Evolutionary conservation across 1,140 invertebrate species (phyloP).

Genomic region (Camponotus pennsylvanicus): DNA sequence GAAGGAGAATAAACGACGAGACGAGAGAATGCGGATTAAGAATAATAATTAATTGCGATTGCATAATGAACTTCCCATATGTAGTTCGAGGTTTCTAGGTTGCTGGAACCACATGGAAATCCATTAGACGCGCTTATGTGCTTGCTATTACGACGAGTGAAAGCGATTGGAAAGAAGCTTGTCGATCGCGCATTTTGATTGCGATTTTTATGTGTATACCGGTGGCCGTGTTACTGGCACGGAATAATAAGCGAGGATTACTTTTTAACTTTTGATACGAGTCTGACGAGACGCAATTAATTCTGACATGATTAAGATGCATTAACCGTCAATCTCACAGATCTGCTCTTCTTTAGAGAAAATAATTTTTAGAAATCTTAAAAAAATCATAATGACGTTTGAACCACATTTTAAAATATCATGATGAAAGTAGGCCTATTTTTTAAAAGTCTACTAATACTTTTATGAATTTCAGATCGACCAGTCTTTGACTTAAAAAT

Average conservation of each 20-base stretch:
- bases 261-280: constrained; percentile 25
- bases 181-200: constrained; percentile 39
- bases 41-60: constrained; percentile 52
- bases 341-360: not conserved
- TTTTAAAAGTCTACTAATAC: not conserved
- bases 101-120: constrained; percentile 79
- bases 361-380: not conserved
- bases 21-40: constrained; percentile 20
- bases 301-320: constrained; percentile 10
- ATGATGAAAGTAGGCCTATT: not conserved
- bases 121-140: constrained; percentile 77
- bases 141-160: constrained; percentile 75
- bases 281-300: constrained; percentile 41
- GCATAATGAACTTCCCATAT: constrained; percentile 50
- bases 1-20: constrained; percentile 8
- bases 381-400: not conserved
- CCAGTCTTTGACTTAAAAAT: not conserved
- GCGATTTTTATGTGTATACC: constrained; percentile 22
- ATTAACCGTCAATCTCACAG: not conserved
- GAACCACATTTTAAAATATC: not conserved
- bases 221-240: constrained; percentile 6
- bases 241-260: constrained; percentile 48
- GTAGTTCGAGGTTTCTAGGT: constrained; percentile 83
- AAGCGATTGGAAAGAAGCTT: constrained; percentile 75
- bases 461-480: too few relatives aligned